Evolutionary conservation across 2,888 invertebrate species (phyloP), one percentile per base, ranked within the genome.

Genomic region (Drosophila anomelani): DNA sequence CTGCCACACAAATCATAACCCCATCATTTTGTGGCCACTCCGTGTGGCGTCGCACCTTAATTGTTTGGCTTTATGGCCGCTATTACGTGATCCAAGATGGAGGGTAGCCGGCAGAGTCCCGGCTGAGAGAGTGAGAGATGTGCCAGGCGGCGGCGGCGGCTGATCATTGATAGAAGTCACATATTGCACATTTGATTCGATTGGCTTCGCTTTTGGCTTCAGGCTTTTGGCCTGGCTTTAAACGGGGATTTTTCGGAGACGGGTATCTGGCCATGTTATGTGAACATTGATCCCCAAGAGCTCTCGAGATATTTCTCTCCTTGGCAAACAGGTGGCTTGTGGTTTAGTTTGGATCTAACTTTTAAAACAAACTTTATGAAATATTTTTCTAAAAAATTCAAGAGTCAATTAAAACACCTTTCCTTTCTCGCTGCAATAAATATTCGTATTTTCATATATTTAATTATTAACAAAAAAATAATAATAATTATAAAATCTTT

Each of bases 1-100:
- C 57, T 72, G 72, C 75, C 72, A 72, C 53, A 72, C 75, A 72
- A 72, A 72, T 72, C 72, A 72, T 72, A 53, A 10, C 29, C 20
- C 20, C 51, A 53, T 53, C 34, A 72, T 63, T 74, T 74, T 62
- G 54, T 55, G 63, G 62, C 74, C 53, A 70, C 53, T 72, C 55
- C 7, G 55, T 55, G 62, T 39, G 43, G 49, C 44, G 23, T 62
- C 49, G 63, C 59, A 41, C 61, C 67, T 77, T 86, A 88, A 84
- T 86, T 84, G 83, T 88, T 84, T 86, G 75, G 87, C 55, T 63
- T 86, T 86, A 81, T 81, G 68, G 75, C 66, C 71, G 75, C 79
- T 76, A 83, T 83, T 83, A 84, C 83, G 89, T 88, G 85, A 83
- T 84, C 84, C 46, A 17, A 62, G 44, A 41, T n/a, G 13, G 38